Evolutionary conservation across 2,113 vertebrate species (phyloP).

Genomic region (Pelvicachromis taeniatus): DNA sequence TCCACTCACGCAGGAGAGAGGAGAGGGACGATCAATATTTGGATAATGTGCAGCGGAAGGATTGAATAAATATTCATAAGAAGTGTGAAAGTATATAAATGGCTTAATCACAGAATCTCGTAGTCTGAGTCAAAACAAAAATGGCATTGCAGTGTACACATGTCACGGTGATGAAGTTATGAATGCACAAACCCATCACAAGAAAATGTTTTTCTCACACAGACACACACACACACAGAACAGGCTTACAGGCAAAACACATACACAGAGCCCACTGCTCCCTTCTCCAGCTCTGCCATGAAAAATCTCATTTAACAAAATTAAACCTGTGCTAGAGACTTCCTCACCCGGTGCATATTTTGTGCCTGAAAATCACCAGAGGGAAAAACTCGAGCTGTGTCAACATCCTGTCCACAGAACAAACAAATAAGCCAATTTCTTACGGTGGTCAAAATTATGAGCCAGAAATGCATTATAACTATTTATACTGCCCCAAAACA

Average conservation of each 20-base stretch:
- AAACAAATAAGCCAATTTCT: constrained; percentile 22
- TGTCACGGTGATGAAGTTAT: not conserved
- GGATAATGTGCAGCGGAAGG: constrained; percentile 3
- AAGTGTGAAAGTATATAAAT: not conserved
- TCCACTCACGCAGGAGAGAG: not conserved
- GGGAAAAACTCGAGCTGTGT: not conserved
- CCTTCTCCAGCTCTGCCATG: not conserved
- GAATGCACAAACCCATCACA: not conserved
- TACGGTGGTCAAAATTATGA: not conserved
- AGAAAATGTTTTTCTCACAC: not conserved
- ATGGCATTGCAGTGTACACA: not conserved
- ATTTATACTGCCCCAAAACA: no score
- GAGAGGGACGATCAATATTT: constrained; percentile 3
- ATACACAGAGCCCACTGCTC: not conserved
- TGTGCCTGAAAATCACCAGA: not conserved
- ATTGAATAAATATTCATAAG: constrained; percentile 35
- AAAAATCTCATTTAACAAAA: constrained; percentile 30
- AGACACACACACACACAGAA: not conserved
- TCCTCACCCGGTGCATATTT: not conserved
- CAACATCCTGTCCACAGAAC: not conserved
- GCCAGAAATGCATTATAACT: no score
- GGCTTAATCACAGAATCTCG: constrained; percentile 6
- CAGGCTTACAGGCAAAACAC: not conserved
- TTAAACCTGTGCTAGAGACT: constrained; percentile 4
- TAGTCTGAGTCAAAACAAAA: constrained; percentile 2